A percentile compares a stretch with the other conserved stretches of the same genome.
These are phyloP conservation scores for Platypus cylindrus DNA, from an alignment of 2,888 invertebrate genomes.

Conservation along the genomic window DNA sequence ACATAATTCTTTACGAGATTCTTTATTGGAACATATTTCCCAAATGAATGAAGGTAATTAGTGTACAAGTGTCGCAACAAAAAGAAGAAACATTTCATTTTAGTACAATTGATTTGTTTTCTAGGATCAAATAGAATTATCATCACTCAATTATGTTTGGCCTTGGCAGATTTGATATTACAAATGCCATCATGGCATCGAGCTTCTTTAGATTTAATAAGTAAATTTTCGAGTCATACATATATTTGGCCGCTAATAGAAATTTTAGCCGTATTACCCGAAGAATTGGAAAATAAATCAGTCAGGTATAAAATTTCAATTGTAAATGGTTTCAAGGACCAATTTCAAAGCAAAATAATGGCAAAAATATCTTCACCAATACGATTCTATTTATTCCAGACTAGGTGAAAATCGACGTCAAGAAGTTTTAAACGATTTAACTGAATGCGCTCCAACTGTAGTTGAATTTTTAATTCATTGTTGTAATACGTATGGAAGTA, in stretches of 20 bases:
- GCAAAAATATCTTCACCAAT: no score
- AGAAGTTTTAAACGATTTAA: constrained; percentile 70
- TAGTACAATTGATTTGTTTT: constrained; percentile 2
- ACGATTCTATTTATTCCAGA: constrained; percentile 20
- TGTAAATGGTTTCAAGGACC: background rate
- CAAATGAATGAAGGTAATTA: constrained; percentile 53
- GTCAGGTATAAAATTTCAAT: constrained; percentile 37
- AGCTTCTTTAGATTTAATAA: constrained; percentile 73
- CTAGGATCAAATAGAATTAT: constrained; percentile 60
- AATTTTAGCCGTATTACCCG: constrained; percentile 86
- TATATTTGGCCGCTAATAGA: constrained; percentile 78
- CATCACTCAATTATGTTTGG: constrained; percentile 83
- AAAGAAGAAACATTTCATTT: background rate
- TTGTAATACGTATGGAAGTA: constrained; percentile 49
- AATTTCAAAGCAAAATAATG: background rate
- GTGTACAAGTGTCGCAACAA: background rate
- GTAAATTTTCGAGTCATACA: constrained; percentile 51
- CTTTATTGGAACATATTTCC: constrained; percentile 76
- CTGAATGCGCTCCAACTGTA: constrained; percentile 61
- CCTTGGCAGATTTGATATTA: constrained; percentile 84
- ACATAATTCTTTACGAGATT: constrained; percentile 77
- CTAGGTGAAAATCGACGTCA: constrained; percentile 85
- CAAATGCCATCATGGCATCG: constrained; percentile 90
- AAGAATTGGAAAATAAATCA: constrained; percentile 78
- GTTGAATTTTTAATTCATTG: constrained; percentile 69